A percentile compares a stretch with the other conserved stretches of the same genome.
These are phyloP conservation scores for Drosophila imparisetae DNA, from an alignment of 2,888 invertebrate genomes.

Conservation along the genomic window DNA sequence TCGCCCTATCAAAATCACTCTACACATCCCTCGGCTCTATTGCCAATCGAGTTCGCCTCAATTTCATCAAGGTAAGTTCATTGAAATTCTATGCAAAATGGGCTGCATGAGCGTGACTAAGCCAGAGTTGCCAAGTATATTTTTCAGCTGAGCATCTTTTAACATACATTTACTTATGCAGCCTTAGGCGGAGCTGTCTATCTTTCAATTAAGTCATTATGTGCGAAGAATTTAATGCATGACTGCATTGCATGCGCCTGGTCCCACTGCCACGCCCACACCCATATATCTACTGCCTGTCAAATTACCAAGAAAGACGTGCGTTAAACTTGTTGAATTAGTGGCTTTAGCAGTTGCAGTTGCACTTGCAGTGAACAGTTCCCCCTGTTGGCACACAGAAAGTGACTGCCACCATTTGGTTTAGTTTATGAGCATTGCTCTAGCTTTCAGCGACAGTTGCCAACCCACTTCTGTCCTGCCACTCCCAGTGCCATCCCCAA, in stretches of 20 bases:
- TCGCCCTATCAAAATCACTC: background rate
- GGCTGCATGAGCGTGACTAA: conserved; percentile 21
- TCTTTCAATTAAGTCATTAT: conserved; percentile 63
- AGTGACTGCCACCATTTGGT: conserved; percentile 12
- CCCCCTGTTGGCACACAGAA: background rate
- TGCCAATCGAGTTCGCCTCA: conserved; percentile 31
- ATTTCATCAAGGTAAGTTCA: conserved; percentile 37
- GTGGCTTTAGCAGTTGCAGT: conserved; percentile 36
- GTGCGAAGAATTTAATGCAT: conserved; percentile 39
- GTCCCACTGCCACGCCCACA: conserved; percentile 22
- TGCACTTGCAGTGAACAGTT: background rate
- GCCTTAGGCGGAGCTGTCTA: conserved; percentile 9
- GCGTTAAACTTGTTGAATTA: conserved; percentile 76
- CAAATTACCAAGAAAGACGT: conserved; percentile 42
- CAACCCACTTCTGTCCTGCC: no score
- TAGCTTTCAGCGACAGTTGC: conserved; percentile 43
- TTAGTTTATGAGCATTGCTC: conserved; percentile 44
- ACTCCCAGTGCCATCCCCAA: background rate
- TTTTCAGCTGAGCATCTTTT: conserved; percentile 5
- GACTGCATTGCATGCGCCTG: conserved; percentile 16
- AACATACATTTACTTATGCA: conserved; percentile 5
- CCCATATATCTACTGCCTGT: background rate
- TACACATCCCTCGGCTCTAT: background rate
- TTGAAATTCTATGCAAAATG: conserved; percentile 29
- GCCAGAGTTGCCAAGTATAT: conserved; percentile 3